A percentile compares a stretch with the other conserved stretches of the same genome.
Conservation (phyloP, 2,888 invertebrate genomes). For the Oasisia sp. region DNA sequence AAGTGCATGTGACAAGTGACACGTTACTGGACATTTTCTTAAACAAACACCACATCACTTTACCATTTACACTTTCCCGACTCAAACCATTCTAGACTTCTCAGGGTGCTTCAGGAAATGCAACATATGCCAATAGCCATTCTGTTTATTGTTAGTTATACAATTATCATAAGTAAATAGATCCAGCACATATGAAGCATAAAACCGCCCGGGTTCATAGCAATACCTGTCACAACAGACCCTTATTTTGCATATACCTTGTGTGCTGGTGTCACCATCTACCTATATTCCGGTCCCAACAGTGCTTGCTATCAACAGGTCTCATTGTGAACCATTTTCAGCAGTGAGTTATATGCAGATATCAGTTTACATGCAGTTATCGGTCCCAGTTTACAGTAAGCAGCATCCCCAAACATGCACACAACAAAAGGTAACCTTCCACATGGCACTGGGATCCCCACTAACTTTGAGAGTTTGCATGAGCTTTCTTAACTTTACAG, state of each 20-base stretch:
- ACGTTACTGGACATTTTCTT: not conserved
- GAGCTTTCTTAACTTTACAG: not conserved
- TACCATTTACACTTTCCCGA: not conserved
- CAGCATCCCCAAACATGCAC: not conserved
- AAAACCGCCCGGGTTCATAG: not conserved
- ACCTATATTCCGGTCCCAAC: not conserved
- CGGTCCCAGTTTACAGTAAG: not conserved
- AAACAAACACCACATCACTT: not conserved
- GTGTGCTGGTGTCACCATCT: no score
- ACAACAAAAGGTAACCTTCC: not conserved
- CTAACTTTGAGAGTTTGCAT: not conserved
- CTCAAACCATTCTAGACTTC: slow-evolving; percentile 17
- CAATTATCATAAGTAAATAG: not conserved
- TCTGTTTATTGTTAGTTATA: slow-evolving; percentile 10
- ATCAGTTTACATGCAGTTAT: not conserved
- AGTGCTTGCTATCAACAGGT: not conserved
- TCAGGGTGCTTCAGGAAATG: no score
- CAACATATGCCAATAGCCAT: not conserved
- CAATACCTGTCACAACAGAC: not conserved
- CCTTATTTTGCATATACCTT: not conserved
- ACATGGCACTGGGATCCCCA: not conserved
- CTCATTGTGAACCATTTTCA: not conserved
- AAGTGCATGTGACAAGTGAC: not conserved
- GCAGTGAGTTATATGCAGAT: not conserved
- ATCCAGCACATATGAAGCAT: not conserved